Conservation (phyloP, 2,888 invertebrate species). For the Pammene fasciana region DNA sequence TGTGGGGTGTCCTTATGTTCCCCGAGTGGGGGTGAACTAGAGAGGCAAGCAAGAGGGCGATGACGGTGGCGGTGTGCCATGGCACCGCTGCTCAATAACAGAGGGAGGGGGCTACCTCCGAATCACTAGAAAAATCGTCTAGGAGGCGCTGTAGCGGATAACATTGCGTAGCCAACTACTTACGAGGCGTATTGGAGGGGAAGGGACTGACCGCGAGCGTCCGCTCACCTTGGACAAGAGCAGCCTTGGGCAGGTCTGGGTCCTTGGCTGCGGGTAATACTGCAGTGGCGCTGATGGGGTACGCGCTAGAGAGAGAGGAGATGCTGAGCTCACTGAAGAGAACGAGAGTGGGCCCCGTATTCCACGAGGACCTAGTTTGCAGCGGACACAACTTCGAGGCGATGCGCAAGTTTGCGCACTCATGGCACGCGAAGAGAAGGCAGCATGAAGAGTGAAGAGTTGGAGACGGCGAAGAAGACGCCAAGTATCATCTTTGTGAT, state of each 20-base stretch:
- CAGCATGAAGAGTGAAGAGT: neutral
- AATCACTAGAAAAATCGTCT: too few relatives aligned
- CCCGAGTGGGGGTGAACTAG: too few relatives aligned
- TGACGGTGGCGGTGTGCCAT: too few relatives aligned
- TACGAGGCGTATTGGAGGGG: too few relatives aligned
- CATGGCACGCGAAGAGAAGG: neutral
- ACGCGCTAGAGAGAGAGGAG: neutral
- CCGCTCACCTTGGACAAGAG: slow-evolving; percentile 1
- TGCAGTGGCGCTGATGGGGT: neutral
- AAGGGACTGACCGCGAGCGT: too few relatives aligned
- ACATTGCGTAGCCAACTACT: too few relatives aligned
- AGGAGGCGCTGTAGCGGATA: too few relatives aligned
- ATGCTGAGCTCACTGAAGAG: neutral
- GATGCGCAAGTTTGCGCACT: slow-evolving; percentile 1
- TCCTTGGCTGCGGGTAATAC: neutral
- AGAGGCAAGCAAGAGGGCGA: too few relatives aligned
- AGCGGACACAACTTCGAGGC: neutral
- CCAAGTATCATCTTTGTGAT: neutral
- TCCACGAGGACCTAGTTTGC: slow-evolving; percentile 43
- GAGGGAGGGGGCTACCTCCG: too few relatives aligned
- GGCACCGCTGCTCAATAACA: too few relatives aligned
- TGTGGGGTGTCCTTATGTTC: too few relatives aligned
- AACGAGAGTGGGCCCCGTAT: neutral
- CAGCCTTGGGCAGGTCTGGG: neutral
- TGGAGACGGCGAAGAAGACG: neutral